A percentile compares a stretch with the other conserved stretches of the same genome.
Evolutionary conservation across 1,140 invertebrate species (phyloP).

Genomic region (Battus philenor): DNA sequence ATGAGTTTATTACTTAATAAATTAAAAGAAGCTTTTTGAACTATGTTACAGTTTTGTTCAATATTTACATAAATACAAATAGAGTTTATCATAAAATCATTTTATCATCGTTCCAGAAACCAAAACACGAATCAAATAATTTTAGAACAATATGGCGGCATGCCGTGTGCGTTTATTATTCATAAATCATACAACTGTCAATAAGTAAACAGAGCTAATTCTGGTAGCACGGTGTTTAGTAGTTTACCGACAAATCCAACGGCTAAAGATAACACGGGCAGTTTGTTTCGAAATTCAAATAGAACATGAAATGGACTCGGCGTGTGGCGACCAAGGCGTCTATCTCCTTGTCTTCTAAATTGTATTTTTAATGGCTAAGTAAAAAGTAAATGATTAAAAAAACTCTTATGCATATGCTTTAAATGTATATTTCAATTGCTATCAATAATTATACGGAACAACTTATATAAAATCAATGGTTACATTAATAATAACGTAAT

Average conservation of each 20-base stretch:
- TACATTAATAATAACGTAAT: not conserved
- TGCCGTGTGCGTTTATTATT: conserved; percentile 47
- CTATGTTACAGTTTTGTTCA: too few relatives aligned
- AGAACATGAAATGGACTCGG: not conserved
- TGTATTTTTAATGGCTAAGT: not conserved
- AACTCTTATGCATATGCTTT: too few relatives aligned
- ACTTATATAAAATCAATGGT: too few relatives aligned
- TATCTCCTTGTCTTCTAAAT: not conserved
- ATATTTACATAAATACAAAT: too few relatives aligned
- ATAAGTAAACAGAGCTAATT: conserved; percentile 37
- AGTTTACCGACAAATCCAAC: conserved; percentile 11
- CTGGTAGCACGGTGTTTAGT: conserved; percentile 21
- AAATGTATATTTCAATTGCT: too few relatives aligned
- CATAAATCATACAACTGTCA: conserved; percentile 56
- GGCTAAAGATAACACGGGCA: conserved; percentile 9
- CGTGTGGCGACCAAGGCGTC: not conserved
- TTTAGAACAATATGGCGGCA: conserved; percentile 48
- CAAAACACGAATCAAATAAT: conserved; percentile 23
- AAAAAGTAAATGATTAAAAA: too few relatives aligned
- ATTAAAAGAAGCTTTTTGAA: too few relatives aligned
- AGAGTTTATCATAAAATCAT: conserved; percentile 14
- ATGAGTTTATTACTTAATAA: too few relatives aligned
- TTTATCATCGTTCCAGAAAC: conserved; percentile 10
- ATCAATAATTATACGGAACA: too few relatives aligned
- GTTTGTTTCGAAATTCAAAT: conserved; percentile 12